phyloP scores from a whole-genome alignment of 2,113 vertebrate species.

The Triplophysa siluroides region DNA sequence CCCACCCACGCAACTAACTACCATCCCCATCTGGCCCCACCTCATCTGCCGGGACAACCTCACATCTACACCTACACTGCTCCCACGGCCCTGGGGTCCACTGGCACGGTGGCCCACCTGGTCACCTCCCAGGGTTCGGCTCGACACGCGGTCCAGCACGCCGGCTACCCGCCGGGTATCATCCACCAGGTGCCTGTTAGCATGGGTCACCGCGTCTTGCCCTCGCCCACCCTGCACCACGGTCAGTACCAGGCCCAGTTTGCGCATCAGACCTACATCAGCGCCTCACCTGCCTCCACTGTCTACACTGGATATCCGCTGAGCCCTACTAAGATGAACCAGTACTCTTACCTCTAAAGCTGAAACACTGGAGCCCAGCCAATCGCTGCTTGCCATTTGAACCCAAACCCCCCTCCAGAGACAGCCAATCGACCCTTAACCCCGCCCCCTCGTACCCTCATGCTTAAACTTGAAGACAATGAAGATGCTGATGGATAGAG shows the following conservation, averaged over 20 bases:
- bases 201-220: slow-evolving; percentile 92
- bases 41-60: slow-evolving; percentile 90
- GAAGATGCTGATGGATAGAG: slow-evolving; percentile 65
- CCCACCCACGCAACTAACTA: slow-evolving; percentile 86
- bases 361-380: slow-evolving; percentile 75
- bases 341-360: slow-evolving; percentile 97
- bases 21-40: slow-evolving; percentile 90
- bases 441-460: slow-evolving; percentile 65
- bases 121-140: slow-evolving; percentile 92
- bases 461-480: slow-evolving; percentile 74
- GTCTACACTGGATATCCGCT: slow-evolving; percentile 99
- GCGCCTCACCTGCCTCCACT: slow-evolving; percentile 93
- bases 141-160: slow-evolving; percentile 88
- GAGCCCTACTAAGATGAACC: slow-evolving; percentile 99
- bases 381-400: slow-evolving; percentile 55
- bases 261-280: slow-evolving; percentile 98
- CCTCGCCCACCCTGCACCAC: slow-evolving; percentile 93
- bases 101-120: slow-evolving; percentile 91
- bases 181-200: slow-evolving; percentile 97
- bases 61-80: slow-evolving; percentile 95
- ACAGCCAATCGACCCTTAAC: slow-evolving; percentile 42
- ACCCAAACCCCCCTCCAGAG: slow-evolving; percentile 56
- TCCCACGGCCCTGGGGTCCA: slow-evolving; percentile 88
- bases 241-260: slow-evolving; percentile 98
- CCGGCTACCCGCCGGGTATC: slow-evolving; percentile 89